These are phyloP conservation scores for Rhombomys opimus DNA, from an alignment of 2,113 vertebrate genomes.

Conservation along the genomic window DNA sequence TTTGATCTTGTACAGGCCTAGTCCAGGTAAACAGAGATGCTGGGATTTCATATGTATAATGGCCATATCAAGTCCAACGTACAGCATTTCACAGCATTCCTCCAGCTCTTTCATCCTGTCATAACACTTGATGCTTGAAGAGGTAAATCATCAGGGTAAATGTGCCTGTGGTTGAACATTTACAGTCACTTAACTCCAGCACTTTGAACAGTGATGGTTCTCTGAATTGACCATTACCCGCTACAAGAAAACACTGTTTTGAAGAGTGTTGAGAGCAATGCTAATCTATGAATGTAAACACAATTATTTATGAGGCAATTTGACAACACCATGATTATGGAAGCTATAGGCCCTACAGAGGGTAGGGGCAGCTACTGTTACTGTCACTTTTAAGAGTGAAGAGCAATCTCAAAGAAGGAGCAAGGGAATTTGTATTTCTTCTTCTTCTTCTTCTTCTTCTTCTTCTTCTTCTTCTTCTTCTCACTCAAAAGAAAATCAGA, in stretches of 20 bases:
- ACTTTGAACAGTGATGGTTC: background rate
- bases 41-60: background rate
- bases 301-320: background rate
- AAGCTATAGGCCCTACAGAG: background rate
- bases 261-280: background rate
- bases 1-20: background rate
- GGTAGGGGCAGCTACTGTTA: background rate
- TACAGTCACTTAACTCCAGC: background rate
- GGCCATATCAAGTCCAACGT: background rate
- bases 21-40: background rate
- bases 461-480: background rate
- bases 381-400: background rate
- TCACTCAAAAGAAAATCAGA: background rate
- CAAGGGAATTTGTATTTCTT: background rate
- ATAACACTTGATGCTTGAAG: background rate
- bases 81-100: background rate
- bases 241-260: background rate
- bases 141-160: background rate
- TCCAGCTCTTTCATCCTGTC: background rate
- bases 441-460: no score
- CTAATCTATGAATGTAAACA: background rate
- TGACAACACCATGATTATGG: background rate
- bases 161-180: no score
- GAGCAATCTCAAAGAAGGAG: background rate
- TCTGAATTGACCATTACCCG: background rate